Evolutionary conservation across 2,797 vertebrate species (phyloP).

Genomic region (Eutrigla gurnardus): DNA sequence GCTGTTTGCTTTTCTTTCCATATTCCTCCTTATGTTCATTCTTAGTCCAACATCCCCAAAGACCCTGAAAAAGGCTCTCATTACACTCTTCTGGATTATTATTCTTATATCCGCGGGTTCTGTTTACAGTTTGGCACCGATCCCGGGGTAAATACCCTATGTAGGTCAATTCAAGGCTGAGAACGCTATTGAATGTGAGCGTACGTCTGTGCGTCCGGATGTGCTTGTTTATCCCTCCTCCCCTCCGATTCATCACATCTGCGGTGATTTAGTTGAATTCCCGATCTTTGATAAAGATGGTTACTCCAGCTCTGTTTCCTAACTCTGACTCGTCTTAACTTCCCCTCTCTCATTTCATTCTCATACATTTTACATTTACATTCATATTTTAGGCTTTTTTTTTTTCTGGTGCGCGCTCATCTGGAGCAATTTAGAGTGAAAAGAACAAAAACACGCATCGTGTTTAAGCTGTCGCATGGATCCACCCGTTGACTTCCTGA

Average conservation of each 20-base stretch:
- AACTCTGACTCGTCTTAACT: constrained; percentile 48
- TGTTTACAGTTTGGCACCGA: constrained; percentile 64
- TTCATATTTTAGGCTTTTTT: constrained; percentile 65
- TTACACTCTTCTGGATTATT: constrained; percentile 68
- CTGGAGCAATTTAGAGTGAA: constrained; percentile 47
- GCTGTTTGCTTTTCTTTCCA: constrained; percentile 38
- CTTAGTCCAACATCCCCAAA: constrained; percentile 48
- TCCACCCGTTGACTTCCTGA: constrained; percentile 21
- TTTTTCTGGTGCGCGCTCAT: constrained; percentile 45
- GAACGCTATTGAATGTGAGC: constrained; percentile 53
- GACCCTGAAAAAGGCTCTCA: constrained; percentile 47
- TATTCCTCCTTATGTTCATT: constrained; percentile 40
- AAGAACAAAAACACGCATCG: constrained; percentile 15
- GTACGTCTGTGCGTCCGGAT: constrained; percentile 46
- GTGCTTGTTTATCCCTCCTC: constrained; percentile 36
- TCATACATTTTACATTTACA: constrained; percentile 72
- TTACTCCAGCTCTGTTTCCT: constrained; percentile 48
- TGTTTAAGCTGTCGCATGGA: background rate
- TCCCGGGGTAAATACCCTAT: constrained; percentile 68
- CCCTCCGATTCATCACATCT: constrained; percentile 48
- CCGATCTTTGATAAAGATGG: constrained; percentile 60
- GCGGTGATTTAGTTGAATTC: constrained; percentile 66
- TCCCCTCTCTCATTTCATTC: constrained; percentile 50
- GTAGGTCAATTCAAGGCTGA: constrained; percentile 74
- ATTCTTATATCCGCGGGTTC: constrained; percentile 20